A percentile compares a stretch with the other conserved stretches of the same genome.
Evolutionary conservation across 2,113 vertebrate genomes (phyloP).

Genomic region (Muscicapa adusta): DNA sequence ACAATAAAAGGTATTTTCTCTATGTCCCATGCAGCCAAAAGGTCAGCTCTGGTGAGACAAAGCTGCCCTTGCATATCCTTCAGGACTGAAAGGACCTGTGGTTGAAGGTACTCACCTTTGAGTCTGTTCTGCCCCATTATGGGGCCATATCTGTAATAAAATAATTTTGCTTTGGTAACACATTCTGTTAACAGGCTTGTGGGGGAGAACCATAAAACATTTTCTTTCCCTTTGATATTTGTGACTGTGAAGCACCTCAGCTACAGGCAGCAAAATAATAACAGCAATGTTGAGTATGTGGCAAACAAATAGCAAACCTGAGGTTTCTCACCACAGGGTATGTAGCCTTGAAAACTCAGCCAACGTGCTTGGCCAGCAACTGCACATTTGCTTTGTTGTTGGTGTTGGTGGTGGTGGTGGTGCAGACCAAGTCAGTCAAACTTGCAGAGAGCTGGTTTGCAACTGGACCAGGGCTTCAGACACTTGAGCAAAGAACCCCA

Average conservation of each 20-base stretch:
- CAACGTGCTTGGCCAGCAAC: background rate
- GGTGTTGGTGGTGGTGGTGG: background rate
- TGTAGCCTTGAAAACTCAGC: background rate
- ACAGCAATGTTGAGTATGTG: background rate
- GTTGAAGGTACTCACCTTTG: background rate
- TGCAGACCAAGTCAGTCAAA: background rate
- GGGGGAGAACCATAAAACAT: background rate
- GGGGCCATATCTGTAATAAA: background rate
- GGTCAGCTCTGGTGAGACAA: background rate
- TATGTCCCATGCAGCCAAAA: background rate
- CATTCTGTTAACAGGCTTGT: background rate
- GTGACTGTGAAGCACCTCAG: background rate
- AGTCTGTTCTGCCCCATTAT: background rate
- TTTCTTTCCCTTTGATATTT: conserved; percentile 29
- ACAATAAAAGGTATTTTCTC: background rate
- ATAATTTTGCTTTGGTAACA: background rate
- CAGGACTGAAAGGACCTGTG: background rate
- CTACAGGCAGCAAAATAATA: background rate
- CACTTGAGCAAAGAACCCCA: background rate
- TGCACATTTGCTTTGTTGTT: background rate
- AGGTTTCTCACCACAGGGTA: background rate
- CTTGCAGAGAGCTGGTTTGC: background rate
- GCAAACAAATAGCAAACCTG: background rate
- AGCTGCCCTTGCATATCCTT: background rate
- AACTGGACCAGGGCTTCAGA: conserved; percentile 7